A percentile compares a stretch with the other conserved stretches of the same genome.
Evolutionary conservation across 1,140 invertebrate species (phyloP).

Genomic region (Drosophila nigrodunni): DNA sequence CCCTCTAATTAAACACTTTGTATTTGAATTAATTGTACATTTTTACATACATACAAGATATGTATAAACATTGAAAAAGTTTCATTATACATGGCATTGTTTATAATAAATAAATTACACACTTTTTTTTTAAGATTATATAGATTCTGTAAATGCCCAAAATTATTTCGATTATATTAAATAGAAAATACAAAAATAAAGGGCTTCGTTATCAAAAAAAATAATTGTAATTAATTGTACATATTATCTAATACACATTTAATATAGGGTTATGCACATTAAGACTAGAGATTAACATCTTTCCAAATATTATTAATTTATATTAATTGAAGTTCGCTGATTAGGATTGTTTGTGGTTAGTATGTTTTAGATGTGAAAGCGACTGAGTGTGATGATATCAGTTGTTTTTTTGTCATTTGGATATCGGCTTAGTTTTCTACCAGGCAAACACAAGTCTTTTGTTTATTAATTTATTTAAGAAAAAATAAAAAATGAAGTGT

Average conservation of each 20-base stretch:
- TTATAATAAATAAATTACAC: constrained; percentile 29
- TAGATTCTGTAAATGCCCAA: constrained; percentile 42
- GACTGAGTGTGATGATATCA: constrained; percentile 64
- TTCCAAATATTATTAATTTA: constrained; percentile 1
- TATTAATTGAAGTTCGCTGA: neutral
- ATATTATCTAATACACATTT: constrained; percentile 16
- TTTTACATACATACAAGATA: constrained; percentile 15
- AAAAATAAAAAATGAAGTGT: constrained; percentile 62
- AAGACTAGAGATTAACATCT: constrained; percentile 14
- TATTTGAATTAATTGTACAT: constrained; percentile 20
- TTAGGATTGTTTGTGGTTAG: constrained; percentile 16
- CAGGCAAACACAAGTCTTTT: constrained; percentile 74
- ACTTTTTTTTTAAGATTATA: constrained; percentile 19
- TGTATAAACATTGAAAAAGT: constrained; percentile 21
- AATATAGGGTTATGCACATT: constrained; percentile 15
- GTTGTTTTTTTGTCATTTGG: constrained; percentile 57
- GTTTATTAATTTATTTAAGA: constrained; percentile 71
- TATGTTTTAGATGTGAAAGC: constrained; percentile 61
- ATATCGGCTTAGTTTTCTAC: constrained; percentile 69
- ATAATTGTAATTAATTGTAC: constrained; percentile 13
- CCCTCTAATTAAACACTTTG: constrained; percentile 28
- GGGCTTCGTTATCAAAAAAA: constrained; percentile 3
- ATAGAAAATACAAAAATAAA: constrained; percentile 20
- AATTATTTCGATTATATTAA: constrained; percentile 24
- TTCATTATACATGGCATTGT: constrained; percentile 31